Base-by-base conservation (phyloP, 2,888 invertebrate genomes). In the Gymnocheta viridis region DNA sequence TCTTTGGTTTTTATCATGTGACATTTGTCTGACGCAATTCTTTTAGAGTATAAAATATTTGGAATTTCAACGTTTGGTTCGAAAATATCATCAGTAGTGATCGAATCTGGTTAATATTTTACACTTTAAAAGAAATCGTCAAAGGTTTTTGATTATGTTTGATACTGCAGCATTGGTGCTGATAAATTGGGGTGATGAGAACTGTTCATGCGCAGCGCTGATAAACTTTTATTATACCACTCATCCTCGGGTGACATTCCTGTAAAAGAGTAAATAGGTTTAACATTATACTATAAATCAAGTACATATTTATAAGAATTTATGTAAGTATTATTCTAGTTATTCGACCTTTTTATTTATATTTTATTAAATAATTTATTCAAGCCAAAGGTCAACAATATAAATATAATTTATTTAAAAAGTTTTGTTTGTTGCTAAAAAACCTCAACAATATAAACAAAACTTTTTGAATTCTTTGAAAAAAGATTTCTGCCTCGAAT, bases 211-310 rank as follows among this genome's bases (percentile, higher is more conserved):
- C 98, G 95, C 88, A 99, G 94, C 74, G 98, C 98, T 82, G 98
- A 98, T 90, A 99, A 94, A 90, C 98, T 98, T 93, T 98, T 98
- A 94, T 98, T 99, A 94, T 99, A 99, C 98, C 98, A 99, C 93
- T 98, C 98, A 92, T 97, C 98, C 92, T 97, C 97, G 62, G 97
- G 96, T 87, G 96, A 96, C 96, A 97, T 97, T 88, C 97, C 98
- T 97, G 93, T 47, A 91, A 92, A 51, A 32, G 51, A 83, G 66
- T 19, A 44, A 54, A 54, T 54, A 49, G n/a, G n/a, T n/a, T n/a
- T n/a, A n/a, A n/a, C n/a, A n/a, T n/a, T n/a, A n/a, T n/a, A n/a
- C n/a, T n/a, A n/a, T n/a, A n/a, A 51, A 51, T 27, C 7, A 51
- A 24, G 6, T 19, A 27, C 7, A 60, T 58, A 56, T 67, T 35